These are phyloP conservation scores for Tarsius wallacei DNA, from an alignment of 2,797 vertebrate species.

Conservation along the genomic window DNA sequence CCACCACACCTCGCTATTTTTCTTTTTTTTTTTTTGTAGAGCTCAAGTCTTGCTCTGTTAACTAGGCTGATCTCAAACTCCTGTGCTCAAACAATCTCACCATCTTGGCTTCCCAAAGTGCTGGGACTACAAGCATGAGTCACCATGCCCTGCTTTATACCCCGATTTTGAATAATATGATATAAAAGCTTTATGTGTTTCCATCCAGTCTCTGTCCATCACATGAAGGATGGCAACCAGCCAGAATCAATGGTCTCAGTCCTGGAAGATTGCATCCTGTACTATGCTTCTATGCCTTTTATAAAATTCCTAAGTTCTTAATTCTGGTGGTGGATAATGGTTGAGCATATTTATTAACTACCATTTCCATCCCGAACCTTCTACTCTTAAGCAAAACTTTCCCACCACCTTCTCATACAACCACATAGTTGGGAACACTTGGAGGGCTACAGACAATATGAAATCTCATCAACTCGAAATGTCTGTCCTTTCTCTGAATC, in stretches of 20 bases:
- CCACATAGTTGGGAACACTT: neutral
- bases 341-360: neutral
- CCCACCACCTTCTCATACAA: neutral
- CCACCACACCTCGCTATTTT: too few relatives aligned
- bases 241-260: neutral
- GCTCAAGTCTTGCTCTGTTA: too few relatives aligned
- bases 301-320: neutral
- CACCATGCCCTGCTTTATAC: too few relatives aligned
- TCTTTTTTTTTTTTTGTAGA: too few relatives aligned
- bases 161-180: too few relatives aligned
- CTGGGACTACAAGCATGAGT: too few relatives aligned
- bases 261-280: neutral
- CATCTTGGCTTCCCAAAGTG: too few relatives aligned
- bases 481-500: neutral
- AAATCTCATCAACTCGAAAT: neutral
- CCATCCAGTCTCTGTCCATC: neutral
- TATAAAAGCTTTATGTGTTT: neutral
- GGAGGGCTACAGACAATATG: neutral
- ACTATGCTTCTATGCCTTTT: neutral
- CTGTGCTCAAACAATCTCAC: too few relatives aligned
- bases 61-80: too few relatives aligned
- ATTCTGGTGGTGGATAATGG: neutral
- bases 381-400: neutral
- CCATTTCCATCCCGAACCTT: neutral
- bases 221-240: neutral